These are phyloP conservation scores for Nephrotoma guestfalica DNA, from an alignment of 2,888 invertebrate species.

Conservation along the genomic window DNA sequence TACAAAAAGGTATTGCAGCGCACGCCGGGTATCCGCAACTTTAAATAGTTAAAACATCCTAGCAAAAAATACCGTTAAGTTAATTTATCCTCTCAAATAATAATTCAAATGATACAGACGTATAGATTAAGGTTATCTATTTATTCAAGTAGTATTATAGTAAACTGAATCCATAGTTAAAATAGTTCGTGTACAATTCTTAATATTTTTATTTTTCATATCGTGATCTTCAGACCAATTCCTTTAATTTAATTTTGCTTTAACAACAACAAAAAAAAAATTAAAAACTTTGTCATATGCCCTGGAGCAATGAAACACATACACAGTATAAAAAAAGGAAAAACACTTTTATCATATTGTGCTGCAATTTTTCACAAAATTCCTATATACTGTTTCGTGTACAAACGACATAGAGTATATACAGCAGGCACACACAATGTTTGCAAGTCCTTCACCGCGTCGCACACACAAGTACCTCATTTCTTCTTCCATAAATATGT, in stretches of 20 bases:
- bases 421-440: neutral
- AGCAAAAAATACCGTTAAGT: too few species aligned
- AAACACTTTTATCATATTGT: neutral
- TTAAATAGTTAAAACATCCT: too few species aligned
- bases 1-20: too few species aligned
- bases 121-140: neutral
- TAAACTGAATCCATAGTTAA: neutral
- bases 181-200: neutral
- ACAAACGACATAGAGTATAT: neutral
- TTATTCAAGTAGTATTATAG: neutral
- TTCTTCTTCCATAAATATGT: neutral
- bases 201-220: neutral
- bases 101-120: neutral
- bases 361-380: neutral
- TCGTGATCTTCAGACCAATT: neutral
- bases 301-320: neutral
- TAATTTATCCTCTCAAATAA: too few species aligned
- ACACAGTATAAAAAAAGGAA: neutral
- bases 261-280: neutral
- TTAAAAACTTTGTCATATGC: neutral
- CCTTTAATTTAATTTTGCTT: neutral
- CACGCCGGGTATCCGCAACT: too few species aligned
- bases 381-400: neutral
- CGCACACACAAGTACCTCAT: neutral
- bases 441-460: neutral